Base-by-base conservation (phyloP, 2,888 invertebrate genomes). In the Apamea crenata region DNA sequence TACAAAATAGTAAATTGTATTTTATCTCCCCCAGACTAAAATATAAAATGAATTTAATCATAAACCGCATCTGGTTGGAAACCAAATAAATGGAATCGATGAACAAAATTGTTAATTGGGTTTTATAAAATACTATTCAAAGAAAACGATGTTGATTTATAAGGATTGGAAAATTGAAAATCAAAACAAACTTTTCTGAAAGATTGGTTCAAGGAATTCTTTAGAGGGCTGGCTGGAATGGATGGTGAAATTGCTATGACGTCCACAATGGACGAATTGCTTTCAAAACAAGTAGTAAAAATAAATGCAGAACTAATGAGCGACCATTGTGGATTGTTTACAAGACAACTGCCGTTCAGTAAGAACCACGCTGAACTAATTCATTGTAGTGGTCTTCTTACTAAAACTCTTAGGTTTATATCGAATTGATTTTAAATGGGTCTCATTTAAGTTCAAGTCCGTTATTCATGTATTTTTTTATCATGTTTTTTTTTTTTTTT, bases 181-280 rank as follows among this genome's bases (percentile, higher is more conserved):
- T 69, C 40, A 65, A 59, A 79, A 69, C 36, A 47, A 63, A 63
- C 32, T 72, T 36, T 56, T 50, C 7, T 18, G 14, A 72, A 59
- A 25, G 2, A 73, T 80, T 69, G 16, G 56, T 74, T 50, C n/a
- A 67, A 63, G 7, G 25, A 77, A 70, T 40, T 40, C 44, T 72
- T 59, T 21, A 59, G 16, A 70, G 53, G 18, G 18, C 6, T 50
- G 56, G 18, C 56, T 63, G 65, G 61, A 86, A 47, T 29, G n/a
- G n/a, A 86, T 74, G 65, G 71, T 82, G 53, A 77, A 86, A 74
- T 74, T 16, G 25, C 14, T 25, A 69, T 74, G 72, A 59, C 77
- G 65, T 65, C 8, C 36, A 82, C 72, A 86, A 76, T 81, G 10
- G n/a, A 81, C 25, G 68, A 66, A 76, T n/a, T 85, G n/a, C 47